These are phyloP conservation scores for Siphonodentalium dalli DNA, from an alignment of 2,888 invertebrate species.

Conservation along the genomic window DNA sequence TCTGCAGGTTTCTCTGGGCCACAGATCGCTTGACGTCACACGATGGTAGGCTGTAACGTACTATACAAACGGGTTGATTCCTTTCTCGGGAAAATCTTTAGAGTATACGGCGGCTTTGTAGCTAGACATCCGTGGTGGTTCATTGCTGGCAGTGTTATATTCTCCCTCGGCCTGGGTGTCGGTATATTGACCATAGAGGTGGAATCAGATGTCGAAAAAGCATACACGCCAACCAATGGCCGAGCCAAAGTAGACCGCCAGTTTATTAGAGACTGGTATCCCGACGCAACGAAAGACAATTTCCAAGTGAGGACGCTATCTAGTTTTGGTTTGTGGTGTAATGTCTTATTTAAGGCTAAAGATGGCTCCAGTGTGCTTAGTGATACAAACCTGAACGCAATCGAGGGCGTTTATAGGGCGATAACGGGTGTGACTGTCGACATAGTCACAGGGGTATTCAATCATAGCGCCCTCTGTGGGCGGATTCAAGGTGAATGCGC, in stretches of 20 bases:
- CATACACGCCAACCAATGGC: background rate
- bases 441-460: too few relatives aligned
- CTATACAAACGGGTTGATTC: constrained; percentile 8
- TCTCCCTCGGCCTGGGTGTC: background rate
- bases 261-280: background rate
- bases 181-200: constrained; percentile 4
- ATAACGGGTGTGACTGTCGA: too few relatives aligned
- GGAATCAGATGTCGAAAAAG: background rate
- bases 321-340: background rate
- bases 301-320: background rate
- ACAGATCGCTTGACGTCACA: too few relatives aligned
- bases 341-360: background rate
- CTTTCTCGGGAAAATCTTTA: constrained; percentile 9
- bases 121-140: constrained; percentile 16
- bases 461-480: too few relatives aligned
- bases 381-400: too few relatives aligned
- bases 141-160: background rate
- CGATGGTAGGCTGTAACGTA: too few relatives aligned
- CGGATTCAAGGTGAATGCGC: too few relatives aligned
- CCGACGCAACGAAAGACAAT: background rate
- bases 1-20: too few relatives aligned
- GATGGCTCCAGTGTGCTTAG: too few relatives aligned
- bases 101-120: constrained; percentile 15
- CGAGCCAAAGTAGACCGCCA: background rate
- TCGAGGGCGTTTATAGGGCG: too few relatives aligned